Base-by-base conservation (phyloP, 1,140 invertebrate genomes). In the Sarcophaga peregrina region DNA sequence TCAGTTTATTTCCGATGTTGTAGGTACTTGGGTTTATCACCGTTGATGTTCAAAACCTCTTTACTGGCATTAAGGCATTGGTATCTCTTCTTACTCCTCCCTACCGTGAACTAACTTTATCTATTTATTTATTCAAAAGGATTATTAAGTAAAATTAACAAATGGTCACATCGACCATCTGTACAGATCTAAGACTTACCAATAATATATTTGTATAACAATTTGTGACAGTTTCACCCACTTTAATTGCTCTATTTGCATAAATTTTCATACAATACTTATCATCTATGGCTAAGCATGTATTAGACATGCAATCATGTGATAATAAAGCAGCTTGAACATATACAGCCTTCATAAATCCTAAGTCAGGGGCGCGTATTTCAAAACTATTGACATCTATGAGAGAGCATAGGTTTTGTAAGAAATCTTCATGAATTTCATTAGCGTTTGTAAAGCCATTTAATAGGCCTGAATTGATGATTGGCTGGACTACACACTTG, bases 191-290 rank as follows among this genome's bases (percentile, higher is more conserved):
- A 37, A 2, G 4, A 85, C 83, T 83, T 85, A 94, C 94, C 91
- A 95, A 92, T 82, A 96, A 90, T 0, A 94, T 92, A 87, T 95
- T 94, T 0, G 95, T 95, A 84, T 97, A 97, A 87, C 95, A 95
- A 83, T 94, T 95, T 84, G 92, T 93, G 83, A 97, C 93, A 3
- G 92, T 89, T 46, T 94, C 92, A 13, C 93, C 94, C 76, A 93
- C 91, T 81, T 92, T 91, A 25, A 95, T 93, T 10, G 92, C 88
- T 0, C 92, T 87, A 84, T 93, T 94, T 0, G 94, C 93, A 82
- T 93, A 93, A 8, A 95, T 91, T 10, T 93, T 93, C 11, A 95
- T 91, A 25, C 91, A 86, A 82, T 93, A 93, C 73, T 92, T 89
- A 84, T 94, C 92, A 85, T 94, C 93, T 5, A 95, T 93, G 4